phyloP scores from a whole-genome alignment of 1,140 invertebrate genomes.

The Popillia japonica region DNA sequence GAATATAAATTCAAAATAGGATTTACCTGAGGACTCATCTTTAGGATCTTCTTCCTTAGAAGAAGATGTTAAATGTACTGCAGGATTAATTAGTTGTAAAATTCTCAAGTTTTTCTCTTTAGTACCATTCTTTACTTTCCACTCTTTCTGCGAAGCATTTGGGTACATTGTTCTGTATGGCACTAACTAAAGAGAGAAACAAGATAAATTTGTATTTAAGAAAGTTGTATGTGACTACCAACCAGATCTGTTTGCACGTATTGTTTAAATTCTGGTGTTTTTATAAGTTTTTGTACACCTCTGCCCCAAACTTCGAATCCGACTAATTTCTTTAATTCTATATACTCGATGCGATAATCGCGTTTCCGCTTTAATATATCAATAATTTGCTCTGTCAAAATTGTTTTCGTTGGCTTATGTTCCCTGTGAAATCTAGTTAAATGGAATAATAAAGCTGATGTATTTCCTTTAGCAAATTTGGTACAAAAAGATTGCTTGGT shows the following conservation, averaged over 20 bases:
- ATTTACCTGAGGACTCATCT: conserved; percentile 54
- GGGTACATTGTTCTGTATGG: conserved; percentile 70
- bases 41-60: conserved; percentile 65
- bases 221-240: conserved; percentile 40
- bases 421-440: conserved; percentile 69
- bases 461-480: conserved; percentile 57
- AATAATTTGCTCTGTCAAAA: conserved; percentile 66
- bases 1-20: background rate
- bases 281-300: conserved; percentile 64
- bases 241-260: conserved; percentile 62
- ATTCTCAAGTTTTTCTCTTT: conserved; percentile 65
- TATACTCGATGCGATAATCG: conserved; percentile 64
- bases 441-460: conserved; percentile 67
- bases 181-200: conserved; percentile 56
- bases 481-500: conserved; percentile 68
- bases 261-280: conserved; percentile 61
- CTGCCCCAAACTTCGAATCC: conserved; percentile 59
- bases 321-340: conserved; percentile 61
- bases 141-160: conserved; percentile 64
- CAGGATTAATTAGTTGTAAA: conserved; percentile 64
- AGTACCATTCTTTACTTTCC: conserved; percentile 62
- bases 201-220: background rate
- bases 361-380: conserved; percentile 66
- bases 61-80: conserved; percentile 62
- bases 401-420: conserved; percentile 65